Base-by-base conservation (phyloP, 1,140 invertebrate genomes). In the Papilio glaucus region DNA sequence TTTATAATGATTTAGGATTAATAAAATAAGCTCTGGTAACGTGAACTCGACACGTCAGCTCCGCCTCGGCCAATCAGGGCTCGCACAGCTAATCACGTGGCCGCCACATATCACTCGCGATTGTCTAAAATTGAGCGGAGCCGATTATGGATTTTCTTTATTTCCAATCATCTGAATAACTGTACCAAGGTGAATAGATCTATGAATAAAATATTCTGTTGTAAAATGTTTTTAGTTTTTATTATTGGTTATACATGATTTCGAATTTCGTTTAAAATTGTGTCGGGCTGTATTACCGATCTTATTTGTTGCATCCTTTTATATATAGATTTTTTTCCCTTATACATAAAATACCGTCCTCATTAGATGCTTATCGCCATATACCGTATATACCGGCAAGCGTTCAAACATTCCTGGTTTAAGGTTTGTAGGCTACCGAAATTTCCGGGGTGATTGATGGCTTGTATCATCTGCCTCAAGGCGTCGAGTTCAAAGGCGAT, bases 81-180 rank as follows among this genome's bases (percentile, higher is more conserved):
- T 12, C 62, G n/a, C 33, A 65, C 15, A 38, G n/a, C 37, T 38
- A 41, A 65, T 65, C 62, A 65, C 62, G 62, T 65, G 62, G 62
- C 29, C 37, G 37, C 15, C 62, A 65, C 62, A 39, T 65, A 62
- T 62, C 60, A 65, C 37, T 65, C 33, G 62, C 33, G 62, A 65
- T 38, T 62, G 60, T 62, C 60, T 65, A 65, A 65, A 65, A 38
- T 65, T 38, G 62, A 65, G 62, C 39, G 33, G 62, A 18, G 15
- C 60, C 15, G 62, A 65, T 65, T 65, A 65, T 65, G 62, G 37
- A 65, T 65, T 41, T 65, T 65, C 62, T 63, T 63, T 63, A 29
- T 61, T 4, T 29, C 5, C 15, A n/a, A 39, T 18, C 49, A 53
- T 39, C 61, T 21, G 15, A 38, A 12, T 39, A 7, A 33, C 60